Conservation (phyloP, 2,113 vertebrate species). For the Peromyscus leucopus region DNA sequence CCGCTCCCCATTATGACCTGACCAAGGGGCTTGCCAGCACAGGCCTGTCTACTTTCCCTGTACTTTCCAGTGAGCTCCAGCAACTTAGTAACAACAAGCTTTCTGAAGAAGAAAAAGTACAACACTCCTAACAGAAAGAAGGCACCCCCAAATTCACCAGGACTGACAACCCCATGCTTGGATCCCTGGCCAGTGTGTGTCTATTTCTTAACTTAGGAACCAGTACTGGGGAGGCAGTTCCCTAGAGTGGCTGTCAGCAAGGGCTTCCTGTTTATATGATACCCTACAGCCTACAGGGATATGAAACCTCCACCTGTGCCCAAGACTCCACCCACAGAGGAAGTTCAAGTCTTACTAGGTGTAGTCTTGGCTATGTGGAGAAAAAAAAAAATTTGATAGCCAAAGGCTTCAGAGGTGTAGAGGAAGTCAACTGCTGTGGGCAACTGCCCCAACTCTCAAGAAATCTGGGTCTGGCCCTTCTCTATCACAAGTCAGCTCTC, state of each 20-base stretch:
- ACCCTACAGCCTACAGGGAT: not conserved
- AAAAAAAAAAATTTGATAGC: not conserved
- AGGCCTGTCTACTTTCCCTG: not conserved
- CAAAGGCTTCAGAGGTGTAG: not conserved
- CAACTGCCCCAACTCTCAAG: not conserved
- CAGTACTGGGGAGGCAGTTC: not conserved
- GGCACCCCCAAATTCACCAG: not conserved
- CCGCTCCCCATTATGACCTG: not conserved
- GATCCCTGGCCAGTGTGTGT: not conserved
- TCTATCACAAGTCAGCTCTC: too few relatives aligned
- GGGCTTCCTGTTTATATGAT: not conserved
- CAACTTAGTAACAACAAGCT: not conserved
- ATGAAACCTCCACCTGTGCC: not conserved
- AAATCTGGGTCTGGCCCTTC: not conserved
- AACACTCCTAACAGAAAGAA: not conserved
- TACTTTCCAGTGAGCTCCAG: not conserved
- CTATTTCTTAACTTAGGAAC: not conserved
- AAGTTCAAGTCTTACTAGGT: not conserved
- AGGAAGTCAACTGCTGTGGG: not conserved
- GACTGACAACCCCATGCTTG: not conserved
- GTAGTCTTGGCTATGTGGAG: accelerated
- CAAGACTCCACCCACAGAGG: not conserved
- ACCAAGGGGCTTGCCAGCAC: not conserved
- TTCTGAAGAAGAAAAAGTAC: not conserved
- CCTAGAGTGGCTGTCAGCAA: not conserved